Percentiles rank a stretch among this genome's conserved stretches.
Conservation (phyloP, 1,140 invertebrate species). For the Bombus consobrinus region DNA sequence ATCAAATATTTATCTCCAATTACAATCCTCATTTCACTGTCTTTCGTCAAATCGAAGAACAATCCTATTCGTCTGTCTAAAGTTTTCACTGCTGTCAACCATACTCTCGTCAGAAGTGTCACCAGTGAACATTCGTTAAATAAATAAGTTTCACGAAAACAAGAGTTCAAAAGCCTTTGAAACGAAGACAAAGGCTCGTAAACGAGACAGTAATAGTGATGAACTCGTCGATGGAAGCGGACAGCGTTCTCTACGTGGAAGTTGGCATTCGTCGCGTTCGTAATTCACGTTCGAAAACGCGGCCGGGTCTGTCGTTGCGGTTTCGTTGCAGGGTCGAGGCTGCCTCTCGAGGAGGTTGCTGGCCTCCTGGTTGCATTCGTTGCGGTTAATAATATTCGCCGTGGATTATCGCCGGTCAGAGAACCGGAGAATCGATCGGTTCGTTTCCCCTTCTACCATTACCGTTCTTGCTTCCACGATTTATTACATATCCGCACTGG, state of each 20-base stretch:
- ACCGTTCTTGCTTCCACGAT: neutral
- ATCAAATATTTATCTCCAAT: too few species aligned
- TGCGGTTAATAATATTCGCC: conserved; percentile 55
- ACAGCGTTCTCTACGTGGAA: neutral
- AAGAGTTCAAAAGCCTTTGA: neutral
- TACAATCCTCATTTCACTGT: too few species aligned
- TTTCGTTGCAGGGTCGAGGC: conserved; percentile 55
- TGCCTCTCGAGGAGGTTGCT: conserved; percentile 51
- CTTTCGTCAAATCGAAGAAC: too few species aligned
- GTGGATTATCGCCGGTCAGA: conserved; percentile 27
- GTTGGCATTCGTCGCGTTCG: conserved; percentile 31
- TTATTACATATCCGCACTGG: neutral
- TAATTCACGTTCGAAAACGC: conserved; percentile 27
- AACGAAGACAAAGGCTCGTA: conserved; percentile 12
- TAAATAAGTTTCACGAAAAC: neutral
- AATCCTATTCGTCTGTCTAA: neutral
- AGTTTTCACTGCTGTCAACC: neutral
- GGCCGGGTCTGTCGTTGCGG: neutral
- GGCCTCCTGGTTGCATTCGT: conserved; percentile 17
- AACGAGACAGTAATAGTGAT: neutral
- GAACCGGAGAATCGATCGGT: neutral
- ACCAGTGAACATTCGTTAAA: neutral
- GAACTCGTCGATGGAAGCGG: conserved; percentile 23
- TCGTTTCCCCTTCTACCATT: neutral
- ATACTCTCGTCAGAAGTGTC: neutral